phyloP scores from a whole-genome alignment of 1,140 invertebrate genomes.

The Brachionus sp. region DNA sequence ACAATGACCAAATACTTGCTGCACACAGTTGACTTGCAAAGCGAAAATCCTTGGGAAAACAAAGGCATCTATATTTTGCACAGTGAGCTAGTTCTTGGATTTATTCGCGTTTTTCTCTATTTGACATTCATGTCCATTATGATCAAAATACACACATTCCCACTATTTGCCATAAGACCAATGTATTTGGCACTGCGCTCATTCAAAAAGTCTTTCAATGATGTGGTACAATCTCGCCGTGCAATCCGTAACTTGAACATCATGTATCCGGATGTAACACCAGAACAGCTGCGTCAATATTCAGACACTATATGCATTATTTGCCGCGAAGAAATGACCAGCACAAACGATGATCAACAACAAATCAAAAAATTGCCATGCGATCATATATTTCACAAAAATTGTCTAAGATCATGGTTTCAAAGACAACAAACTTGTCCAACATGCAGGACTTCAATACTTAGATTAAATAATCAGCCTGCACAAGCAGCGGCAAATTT shows the following conservation, averaged over 20 bases:
- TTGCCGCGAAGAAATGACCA: constrained; percentile 83
- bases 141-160: constrained; percentile 93
- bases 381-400: constrained; percentile 98
- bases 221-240: constrained; percentile 90
- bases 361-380: constrained; percentile 86
- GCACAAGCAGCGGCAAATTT: neutral
- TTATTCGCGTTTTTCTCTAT: constrained; percentile 82
- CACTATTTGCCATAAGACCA: constrained; percentile 93
- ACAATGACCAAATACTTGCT: constrained; percentile 91
- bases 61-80: constrained; percentile 96
- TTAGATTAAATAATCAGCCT: constrained; percentile 62
- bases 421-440: constrained; percentile 99
- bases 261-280: constrained; percentile 85
- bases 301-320: constrained; percentile 97
- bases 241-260: constrained; percentile 98
- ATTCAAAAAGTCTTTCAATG: constrained; percentile 95
- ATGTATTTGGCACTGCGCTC: constrained; percentile 97
- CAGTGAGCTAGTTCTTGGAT: constrained; percentile 81
- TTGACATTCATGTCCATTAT: constrained; percentile 90
- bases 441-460: constrained; percentile 91
- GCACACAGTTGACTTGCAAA: constrained; percentile 86
- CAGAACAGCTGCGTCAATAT: constrained; percentile 82
- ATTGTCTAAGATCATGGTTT: constrained; percentile 97
- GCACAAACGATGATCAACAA: constrained; percentile 47
- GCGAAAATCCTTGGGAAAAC: constrained; percentile 96